Percentiles rank a stretch among this genome's conserved stretches.
Evolutionary conservation across 2,797 vertebrate genomes (phyloP).

Genomic region (Poeciliopsis gracilis): DNA sequence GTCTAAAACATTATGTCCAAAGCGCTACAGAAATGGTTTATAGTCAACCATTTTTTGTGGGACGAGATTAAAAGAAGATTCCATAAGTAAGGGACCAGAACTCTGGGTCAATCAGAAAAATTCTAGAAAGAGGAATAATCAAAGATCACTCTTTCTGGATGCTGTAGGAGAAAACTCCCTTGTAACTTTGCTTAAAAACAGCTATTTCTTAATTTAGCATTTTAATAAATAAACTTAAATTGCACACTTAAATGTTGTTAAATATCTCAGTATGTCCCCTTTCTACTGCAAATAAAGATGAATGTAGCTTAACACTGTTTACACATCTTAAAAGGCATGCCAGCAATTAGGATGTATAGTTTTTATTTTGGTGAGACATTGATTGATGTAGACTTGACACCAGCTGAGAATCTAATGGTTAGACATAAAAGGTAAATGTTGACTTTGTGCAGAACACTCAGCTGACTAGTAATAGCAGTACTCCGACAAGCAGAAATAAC

Average conservation of each 20-base stretch:
- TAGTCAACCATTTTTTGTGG: neutral
- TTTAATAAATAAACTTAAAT: neutral
- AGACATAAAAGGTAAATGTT: neutral
- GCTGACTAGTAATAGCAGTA: slow-evolving; percentile 6
- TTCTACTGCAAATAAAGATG: neutral
- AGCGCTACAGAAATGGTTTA: neutral
- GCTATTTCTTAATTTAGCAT: neutral
- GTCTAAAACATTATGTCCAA: neutral
- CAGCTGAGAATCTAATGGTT: neutral
- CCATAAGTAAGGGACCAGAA: neutral
- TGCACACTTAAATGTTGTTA: neutral
- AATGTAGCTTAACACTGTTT: neutral
- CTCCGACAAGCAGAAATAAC: slow-evolving; percentile 3
- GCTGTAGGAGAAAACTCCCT: neutral
- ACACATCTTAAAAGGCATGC: neutral
- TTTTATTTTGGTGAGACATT: neutral
- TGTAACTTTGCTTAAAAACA: neutral
- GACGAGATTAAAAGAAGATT: neutral
- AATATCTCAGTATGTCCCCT: neutral
- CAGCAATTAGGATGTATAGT: neutral
- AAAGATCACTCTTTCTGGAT: neutral
- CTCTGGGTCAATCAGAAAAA: neutral
- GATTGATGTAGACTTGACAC: neutral
- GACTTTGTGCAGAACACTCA: neutral
- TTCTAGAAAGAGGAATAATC: neutral